Evolutionary conservation across 1,140 invertebrate species (phyloP).

Genomic region (Magallana ariakensis): DNA sequence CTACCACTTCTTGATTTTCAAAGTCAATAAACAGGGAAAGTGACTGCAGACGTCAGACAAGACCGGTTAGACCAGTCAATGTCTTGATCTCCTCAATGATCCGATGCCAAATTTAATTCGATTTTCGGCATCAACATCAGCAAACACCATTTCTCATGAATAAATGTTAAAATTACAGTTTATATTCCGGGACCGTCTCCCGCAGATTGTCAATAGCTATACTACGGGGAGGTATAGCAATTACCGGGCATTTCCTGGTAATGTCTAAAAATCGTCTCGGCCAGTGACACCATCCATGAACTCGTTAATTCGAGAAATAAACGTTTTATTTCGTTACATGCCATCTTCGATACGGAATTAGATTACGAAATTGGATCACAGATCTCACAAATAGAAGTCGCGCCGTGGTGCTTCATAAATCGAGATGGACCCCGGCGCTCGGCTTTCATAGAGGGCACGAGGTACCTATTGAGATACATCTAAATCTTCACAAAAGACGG

Average conservation of each 20-base stretch:
- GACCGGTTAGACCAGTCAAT: no score
- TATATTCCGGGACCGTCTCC: neutral
- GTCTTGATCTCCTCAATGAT: neutral
- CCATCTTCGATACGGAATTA: conserved; percentile 9
- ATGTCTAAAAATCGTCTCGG: neutral
- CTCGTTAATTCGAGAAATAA: conserved; percentile 12
- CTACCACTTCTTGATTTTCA: no score
- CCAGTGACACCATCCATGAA: conserved; percentile 8
- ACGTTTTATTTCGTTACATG: conserved; percentile 32
- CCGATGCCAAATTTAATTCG: conserved; percentile 28
- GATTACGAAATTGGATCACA: conserved; percentile 15
- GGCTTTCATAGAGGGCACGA: no score
- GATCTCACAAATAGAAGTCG: neutral
- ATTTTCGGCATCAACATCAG: conserved; percentile 22
- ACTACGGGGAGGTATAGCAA: neutral
- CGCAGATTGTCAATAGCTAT: neutral
- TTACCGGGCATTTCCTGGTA: conserved; percentile 4
- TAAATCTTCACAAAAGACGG: no score
- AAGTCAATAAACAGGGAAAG: no score
- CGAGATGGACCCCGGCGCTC: neutral
- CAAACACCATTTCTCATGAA: conserved; percentile 25
- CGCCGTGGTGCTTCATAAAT: neutral
- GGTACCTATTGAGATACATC: no score
- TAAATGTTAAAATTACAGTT: conserved; percentile 35
- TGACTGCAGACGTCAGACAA: no score